Conservation (phyloP, 2,113 vertebrate genomes). For the Centropus unirufus region DNA sequence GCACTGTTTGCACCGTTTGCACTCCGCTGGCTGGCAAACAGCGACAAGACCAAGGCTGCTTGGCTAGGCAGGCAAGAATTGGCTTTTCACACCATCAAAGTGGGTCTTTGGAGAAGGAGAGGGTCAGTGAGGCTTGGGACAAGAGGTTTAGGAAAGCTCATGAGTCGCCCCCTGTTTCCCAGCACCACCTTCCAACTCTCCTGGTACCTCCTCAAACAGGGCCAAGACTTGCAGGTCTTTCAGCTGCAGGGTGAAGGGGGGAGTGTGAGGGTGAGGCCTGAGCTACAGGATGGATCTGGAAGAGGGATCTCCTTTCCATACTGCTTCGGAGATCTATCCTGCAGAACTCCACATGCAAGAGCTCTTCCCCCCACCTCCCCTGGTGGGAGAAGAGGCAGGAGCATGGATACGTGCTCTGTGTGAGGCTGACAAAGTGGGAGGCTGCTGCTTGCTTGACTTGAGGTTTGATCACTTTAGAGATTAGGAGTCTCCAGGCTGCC, state of each 20-base stretch:
- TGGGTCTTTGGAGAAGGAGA: background rate
- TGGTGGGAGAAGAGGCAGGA: background rate
- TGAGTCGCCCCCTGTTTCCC: background rate
- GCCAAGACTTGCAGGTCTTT: background rate
- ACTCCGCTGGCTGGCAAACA: background rate
- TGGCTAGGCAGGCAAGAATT: background rate
- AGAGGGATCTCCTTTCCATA: background rate
- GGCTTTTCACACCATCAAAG: background rate
- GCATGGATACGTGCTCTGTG: rapidly evolving
- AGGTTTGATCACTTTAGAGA: background rate
- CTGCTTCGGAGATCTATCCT: background rate
- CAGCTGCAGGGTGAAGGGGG: background rate
- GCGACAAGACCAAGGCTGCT: background rate
- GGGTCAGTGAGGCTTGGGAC: background rate
- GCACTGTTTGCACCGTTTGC: background rate
- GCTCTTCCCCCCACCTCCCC: background rate
- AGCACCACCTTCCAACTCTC: background rate
- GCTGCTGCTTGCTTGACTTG: background rate
- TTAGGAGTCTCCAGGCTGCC: background rate
- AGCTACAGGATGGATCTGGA: background rate
- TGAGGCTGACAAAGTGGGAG: background rate
- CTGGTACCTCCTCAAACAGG: background rate
- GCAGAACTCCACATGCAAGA: background rate
- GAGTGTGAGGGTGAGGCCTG: background rate
- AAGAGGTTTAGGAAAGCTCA: background rate